Conservation (phyloP, 2,888 invertebrate genomes). For the Polydesmus complanatus region DNA sequence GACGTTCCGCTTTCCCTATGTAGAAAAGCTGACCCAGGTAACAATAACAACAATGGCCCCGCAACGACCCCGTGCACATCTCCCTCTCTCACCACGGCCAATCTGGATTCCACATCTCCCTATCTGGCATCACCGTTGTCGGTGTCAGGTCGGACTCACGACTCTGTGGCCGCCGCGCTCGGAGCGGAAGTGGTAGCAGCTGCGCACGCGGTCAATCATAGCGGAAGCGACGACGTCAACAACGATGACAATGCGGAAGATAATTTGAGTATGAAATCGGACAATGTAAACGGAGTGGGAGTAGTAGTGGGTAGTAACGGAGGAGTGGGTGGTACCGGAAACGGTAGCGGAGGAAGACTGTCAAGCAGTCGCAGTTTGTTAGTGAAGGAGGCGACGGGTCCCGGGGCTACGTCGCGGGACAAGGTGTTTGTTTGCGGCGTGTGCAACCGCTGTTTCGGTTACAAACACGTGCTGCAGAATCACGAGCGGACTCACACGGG, state of each 20-base stretch:
- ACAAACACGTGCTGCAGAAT: conserved; percentile 86
- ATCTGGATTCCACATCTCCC: conserved; percentile 1
- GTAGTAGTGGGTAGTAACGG: conserved; percentile 6
- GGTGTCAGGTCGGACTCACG: conserved; percentile 1
- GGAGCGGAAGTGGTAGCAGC: background rate
- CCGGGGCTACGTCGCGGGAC: conserved; percentile 36
- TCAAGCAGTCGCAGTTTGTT: background rate
- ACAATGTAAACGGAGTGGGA: conserved; percentile 5
- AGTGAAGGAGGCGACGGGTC: background rate
- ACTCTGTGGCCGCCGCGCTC: conserved; percentile 14
- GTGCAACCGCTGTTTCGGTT: conserved; percentile 78
- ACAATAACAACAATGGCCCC: conserved; percentile 1
- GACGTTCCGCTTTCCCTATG: conserved; percentile 13
- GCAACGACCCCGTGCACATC: conserved; percentile 13
- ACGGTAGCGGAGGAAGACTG: conserved; percentile 3
- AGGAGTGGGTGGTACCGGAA: conserved; percentile 6
- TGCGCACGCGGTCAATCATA: conserved; percentile 6
- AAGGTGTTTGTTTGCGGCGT: conserved; percentile 78
- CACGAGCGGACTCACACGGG: conserved; percentile 90
- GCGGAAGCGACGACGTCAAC: background rate
- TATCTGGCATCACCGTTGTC: conserved; percentile 10
- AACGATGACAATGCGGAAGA: background rate
- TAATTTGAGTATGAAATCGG: background rate
- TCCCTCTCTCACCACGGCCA: conserved; percentile 11
- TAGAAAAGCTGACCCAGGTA: conserved; percentile 9